Percentiles rank a stretch among this genome's conserved stretches.
phyloP scores from a whole-genome alignment of 2,888 invertebrate species.

The Lepidochrysops patricia region DNA sequence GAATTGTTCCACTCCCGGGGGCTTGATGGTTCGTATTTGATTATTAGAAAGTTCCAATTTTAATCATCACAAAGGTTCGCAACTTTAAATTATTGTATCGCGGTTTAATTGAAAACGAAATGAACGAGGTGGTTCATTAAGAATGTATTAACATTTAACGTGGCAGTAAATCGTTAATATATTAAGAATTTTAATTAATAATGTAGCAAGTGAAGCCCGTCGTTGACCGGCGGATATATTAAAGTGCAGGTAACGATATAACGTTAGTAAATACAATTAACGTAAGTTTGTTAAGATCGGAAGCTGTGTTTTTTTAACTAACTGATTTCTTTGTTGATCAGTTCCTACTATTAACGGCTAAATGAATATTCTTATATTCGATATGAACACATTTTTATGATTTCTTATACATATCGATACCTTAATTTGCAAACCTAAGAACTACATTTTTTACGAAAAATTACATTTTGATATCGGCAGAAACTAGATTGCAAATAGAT shows the following conservation, averaged over 20 bases:
- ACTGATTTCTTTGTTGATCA: too few species aligned
- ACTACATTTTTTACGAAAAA: too few species aligned
- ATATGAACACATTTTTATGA: too few species aligned
- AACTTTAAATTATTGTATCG: neutral
- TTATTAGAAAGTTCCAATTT: constrained; percentile 7
- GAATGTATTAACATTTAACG: neutral
- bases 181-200: neutral
- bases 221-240: neutral
- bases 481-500: too few species aligned
- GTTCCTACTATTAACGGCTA: too few species aligned
- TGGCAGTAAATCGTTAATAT: neutral
- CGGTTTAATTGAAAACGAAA: neutral
- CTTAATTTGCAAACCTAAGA: too few species aligned
- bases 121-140: neutral
- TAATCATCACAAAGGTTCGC: neutral
- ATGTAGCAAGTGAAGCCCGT: neutral
- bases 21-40: neutral
- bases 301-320: too few species aligned
- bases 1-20: constrained; percentile 4
- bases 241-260: neutral
- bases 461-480: too few species aligned
- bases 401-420: too few species aligned
- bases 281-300: too few species aligned
- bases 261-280: neutral
- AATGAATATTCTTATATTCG: too few species aligned